Percentiles rank a stretch among this genome's conserved stretches.
phyloP scores from a whole-genome alignment of 2,797 vertebrate genomes.

The Channa striata region DNA sequence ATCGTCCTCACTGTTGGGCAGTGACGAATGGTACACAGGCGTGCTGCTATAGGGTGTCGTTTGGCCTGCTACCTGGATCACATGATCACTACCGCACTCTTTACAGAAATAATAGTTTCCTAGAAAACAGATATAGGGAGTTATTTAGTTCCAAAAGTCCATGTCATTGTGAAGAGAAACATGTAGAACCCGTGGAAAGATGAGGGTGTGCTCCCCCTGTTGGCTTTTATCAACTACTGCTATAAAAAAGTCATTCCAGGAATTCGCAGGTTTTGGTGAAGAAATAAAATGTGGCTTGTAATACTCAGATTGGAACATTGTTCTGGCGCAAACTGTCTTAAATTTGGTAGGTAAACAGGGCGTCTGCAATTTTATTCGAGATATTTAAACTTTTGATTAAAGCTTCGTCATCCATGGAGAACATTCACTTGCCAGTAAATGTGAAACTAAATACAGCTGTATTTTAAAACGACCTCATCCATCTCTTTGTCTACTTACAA shows the following conservation, averaged over 20 bases:
- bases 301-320: too few species aligned
- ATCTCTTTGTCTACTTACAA: background rate
- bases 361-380: too few species aligned
- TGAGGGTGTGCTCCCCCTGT: constrained; percentile 6
- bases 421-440: too few species aligned
- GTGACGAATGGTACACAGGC: constrained; percentile 47
- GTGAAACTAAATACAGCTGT: too few species aligned
- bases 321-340: too few species aligned
- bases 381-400: too few species aligned
- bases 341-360: too few species aligned
- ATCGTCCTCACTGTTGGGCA: constrained; percentile 44
- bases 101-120: constrained; percentile 82
- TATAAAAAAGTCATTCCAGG: too few species aligned
- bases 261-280: too few species aligned
- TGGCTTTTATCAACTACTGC: background rate
- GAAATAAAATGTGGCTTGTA: too few species aligned
- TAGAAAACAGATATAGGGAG: constrained; percentile 5
- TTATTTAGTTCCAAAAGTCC: background rate
- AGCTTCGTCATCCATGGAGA: background rate
- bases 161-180: background rate
- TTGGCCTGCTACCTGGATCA: constrained; percentile 86
- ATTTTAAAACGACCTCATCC: background rate
- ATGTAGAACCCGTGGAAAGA: background rate
- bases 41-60: constrained; percentile 74
- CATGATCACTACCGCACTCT: constrained; percentile 91